A percentile compares a stretch with the other conserved stretches of the same genome.
Evolutionary conservation across 2,888 invertebrate species (phyloP).

Genomic region (Caradrina clavipalpis): DNA sequence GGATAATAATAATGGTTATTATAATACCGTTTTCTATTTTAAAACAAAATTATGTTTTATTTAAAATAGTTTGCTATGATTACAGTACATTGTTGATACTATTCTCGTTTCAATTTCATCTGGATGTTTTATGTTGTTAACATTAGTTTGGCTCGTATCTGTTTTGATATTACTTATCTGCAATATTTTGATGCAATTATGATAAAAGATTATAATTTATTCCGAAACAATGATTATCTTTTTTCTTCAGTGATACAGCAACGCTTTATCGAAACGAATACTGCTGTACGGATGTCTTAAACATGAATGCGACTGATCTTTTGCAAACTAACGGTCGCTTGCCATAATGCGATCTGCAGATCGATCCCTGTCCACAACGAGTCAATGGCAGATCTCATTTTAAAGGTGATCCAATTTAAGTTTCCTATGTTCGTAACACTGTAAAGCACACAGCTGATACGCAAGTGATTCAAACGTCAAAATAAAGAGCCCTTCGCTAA

Average conservation of each 20-base stretch:
- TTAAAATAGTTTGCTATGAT: constrained; percentile 74
- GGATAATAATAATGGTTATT: constrained; percentile 73
- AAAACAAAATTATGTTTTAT: constrained; percentile 79
- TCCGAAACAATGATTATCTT: constrained; percentile 64
- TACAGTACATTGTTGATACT: constrained; percentile 71
- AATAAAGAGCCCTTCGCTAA: too few relatives aligned
- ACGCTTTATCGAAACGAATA: constrained; percentile 36
- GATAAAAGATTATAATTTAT: constrained; percentile 79
- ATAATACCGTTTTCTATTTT: constrained; percentile 79
- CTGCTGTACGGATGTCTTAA: constrained; percentile 25
- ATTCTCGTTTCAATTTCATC: constrained; percentile 71
- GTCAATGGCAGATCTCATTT: background rate
- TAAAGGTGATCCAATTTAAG: background rate
- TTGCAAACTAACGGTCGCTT: constrained; percentile 13
- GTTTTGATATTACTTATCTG: constrained; percentile 77
- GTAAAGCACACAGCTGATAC: background rate
- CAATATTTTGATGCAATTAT: constrained; percentile 80
- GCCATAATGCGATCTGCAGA: background rate
- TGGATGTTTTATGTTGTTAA: constrained; percentile 73
- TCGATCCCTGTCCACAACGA: background rate
- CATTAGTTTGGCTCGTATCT: constrained; percentile 71
- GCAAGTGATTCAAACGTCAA: too few relatives aligned
- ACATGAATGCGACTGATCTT: constrained; percentile 35
- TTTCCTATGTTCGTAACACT: background rate
- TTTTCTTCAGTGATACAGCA: constrained; percentile 56